Evolutionary conservation across 2,888 invertebrate genomes (phyloP), one percentile per base, ranked within the genome.

Genomic region (Megastigmus dorsalis): DNA sequence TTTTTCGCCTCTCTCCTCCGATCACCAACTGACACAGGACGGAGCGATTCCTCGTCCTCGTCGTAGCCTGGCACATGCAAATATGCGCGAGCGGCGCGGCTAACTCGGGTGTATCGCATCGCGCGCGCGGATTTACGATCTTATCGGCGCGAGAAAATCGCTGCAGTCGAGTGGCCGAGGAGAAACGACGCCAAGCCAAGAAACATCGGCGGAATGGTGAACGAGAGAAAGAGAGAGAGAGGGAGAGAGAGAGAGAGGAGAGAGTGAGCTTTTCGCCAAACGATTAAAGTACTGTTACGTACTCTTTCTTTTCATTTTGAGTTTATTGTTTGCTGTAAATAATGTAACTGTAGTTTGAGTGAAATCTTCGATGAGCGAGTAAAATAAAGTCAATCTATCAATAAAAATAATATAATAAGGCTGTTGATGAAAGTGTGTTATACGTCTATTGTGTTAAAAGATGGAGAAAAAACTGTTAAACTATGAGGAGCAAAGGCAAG

Each of bases 131-230:
- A 62, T 55, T 72, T 57, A 70, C 68, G 72, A 78, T 76, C 28
- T 72, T 73, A 77, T 78, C 76, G 38, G 54, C 55, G 52, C 72
- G 66, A 77, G 74, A 77, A 77, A 78, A 77, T 76, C 48, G 48
- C 4, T 18, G 41, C n/a, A n/a, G n/a, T n/a, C n/a, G 26, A 54
- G 28, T 23, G 36, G 2, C 33, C 15, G 28, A 9, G 10, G 70
- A 15, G 55, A 28, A 36, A 18, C 23, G 33, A 9, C n/a, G n/a
- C n/a, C n/a, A n/a, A n/a, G 52, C 72, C 63, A 77, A 72, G 75
- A 77, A 78, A 77, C 74, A 38, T 38, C 4, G 13, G 41, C n/a
- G n/a, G n/a, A n/a, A n/a, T 18, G 43, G 28, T 23, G 36, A 2
- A 26, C 15, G 28, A 9, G 10, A 15, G 55, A 28, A 36, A 18